Evolutionary conservation across 2,888 invertebrate species (phyloP).

Genomic region (Siphonodentalium dalli): DNA sequence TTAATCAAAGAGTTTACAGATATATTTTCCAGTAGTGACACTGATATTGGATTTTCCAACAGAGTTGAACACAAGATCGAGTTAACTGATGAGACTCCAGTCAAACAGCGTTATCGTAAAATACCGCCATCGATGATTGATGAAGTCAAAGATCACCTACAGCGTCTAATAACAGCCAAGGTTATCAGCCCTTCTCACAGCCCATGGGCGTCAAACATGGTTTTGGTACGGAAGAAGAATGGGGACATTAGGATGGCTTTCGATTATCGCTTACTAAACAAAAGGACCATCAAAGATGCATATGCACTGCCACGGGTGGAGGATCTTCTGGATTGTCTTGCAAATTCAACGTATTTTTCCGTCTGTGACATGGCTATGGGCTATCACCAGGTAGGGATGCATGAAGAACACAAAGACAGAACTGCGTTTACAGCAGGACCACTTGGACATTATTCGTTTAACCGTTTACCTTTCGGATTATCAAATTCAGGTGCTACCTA

Average conservation of each 20-base stretch:
- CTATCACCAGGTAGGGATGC: too few relatives aligned
- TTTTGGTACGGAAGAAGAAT: constrained; percentile 4
- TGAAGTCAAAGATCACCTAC: constrained; percentile 10
- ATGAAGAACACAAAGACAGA: too few relatives aligned
- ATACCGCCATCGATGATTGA: constrained; percentile 8
- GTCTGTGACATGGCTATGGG: too few relatives aligned
- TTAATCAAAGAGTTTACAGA: not conserved
- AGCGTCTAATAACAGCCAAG: not conserved
- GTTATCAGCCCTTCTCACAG: constrained; percentile 5
- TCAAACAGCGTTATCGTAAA: constrained; percentile 5
- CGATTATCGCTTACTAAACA: too few relatives aligned
- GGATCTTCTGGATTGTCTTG: too few relatives aligned
- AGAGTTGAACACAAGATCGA: constrained; percentile 5
- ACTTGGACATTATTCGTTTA: too few relatives aligned
- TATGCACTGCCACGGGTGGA: too few relatives aligned
- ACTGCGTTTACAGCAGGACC: too few relatives aligned
- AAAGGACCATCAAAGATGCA: too few relatives aligned
- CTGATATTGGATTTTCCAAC: constrained; percentile 3
- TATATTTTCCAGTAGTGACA: constrained; percentile 10
- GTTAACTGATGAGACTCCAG: constrained; percentile 2
- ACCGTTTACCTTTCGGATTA: too few relatives aligned
- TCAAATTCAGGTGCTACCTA: too few relatives aligned
- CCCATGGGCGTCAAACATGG: constrained; percentile 5
- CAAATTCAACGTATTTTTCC: too few relatives aligned
- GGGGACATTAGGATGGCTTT: not conserved